A percentile compares a stretch with the other conserved stretches of the same genome.
phyloP scores from a whole-genome alignment of 2,113 vertebrate genomes.

The Mionectes macconnelli region DNA sequence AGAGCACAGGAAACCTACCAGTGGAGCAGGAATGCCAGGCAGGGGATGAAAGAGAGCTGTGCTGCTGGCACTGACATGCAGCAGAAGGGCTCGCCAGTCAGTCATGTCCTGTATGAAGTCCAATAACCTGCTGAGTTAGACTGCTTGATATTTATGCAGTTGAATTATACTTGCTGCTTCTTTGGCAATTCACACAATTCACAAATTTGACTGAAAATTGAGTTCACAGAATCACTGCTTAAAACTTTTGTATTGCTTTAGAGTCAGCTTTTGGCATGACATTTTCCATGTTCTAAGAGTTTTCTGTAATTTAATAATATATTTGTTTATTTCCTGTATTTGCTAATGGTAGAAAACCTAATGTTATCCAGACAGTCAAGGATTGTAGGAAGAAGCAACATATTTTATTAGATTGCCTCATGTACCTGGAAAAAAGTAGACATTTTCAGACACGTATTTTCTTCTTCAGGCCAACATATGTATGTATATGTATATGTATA shows the following conservation, averaged over 20 bases:
- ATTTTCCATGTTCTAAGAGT: neutral
- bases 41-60: neutral
- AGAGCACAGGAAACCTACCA: neutral
- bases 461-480: neutral
- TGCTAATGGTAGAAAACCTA: neutral
- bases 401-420: neutral
- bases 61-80: neutral
- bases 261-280: neutral
- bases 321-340: neutral
- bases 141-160: neutral
- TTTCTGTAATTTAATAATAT: neutral
- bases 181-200: neutral
- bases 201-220: neutral
- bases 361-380: neutral
- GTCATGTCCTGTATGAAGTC: neutral
- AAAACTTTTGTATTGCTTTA: neutral
- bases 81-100: neutral
- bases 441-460: neutral
- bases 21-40: neutral
- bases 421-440: neutral
- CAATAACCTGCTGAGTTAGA: neutral
- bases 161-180: conserved; percentile 5
- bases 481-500: neutral
- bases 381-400: neutral
- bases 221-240: neutral